Conservation (phyloP, 1,140 invertebrate species). For the Halictus rubicundus region DNA sequence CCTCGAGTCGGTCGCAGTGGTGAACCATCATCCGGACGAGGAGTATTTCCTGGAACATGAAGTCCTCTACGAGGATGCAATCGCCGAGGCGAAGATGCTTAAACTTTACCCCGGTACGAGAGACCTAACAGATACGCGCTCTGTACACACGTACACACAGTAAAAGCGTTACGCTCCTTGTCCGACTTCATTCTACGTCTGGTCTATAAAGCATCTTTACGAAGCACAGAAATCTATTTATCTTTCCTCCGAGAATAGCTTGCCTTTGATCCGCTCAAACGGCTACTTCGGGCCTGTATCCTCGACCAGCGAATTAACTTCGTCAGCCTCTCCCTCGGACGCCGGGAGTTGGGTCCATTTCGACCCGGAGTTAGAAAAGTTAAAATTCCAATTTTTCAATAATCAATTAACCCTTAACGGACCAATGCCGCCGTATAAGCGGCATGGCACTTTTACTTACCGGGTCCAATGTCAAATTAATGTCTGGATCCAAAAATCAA, state of each 20-base stretch:
- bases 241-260: slow-evolving; percentile 53
- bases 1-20: slow-evolving; percentile 70
- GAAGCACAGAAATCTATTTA: slow-evolving; percentile 57
- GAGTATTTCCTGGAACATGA: slow-evolving; percentile 74
- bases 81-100: slow-evolving; percentile 70
- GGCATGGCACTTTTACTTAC: too few species aligned
- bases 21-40: slow-evolving; percentile 72
- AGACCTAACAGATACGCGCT: neutral
- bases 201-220: slow-evolving; percentile 54
- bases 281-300: slow-evolving; percentile 43
- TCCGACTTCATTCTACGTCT: slow-evolving; percentile 37
- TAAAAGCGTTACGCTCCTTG: slow-evolving; percentile 42
- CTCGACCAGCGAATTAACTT: slow-evolving; percentile 28
- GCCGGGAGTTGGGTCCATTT: too few species aligned
- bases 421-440: too few species aligned
- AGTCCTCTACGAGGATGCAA: slow-evolving; percentile 71
- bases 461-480: too few species aligned
- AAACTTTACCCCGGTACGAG: slow-evolving; percentile 71
- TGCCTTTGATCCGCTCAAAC: slow-evolving; percentile 61
- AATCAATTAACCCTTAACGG: too few species aligned
- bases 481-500: too few species aligned
- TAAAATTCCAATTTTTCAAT: too few species aligned
- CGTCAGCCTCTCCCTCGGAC: slow-evolving; percentile 13
- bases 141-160: slow-evolving; percentile 1
- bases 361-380: too few species aligned